Evolutionary conservation across 1,140 invertebrate species (phyloP), one percentile per base, ranked within the genome.

Genomic region (Cotesia chilonis): DNA sequence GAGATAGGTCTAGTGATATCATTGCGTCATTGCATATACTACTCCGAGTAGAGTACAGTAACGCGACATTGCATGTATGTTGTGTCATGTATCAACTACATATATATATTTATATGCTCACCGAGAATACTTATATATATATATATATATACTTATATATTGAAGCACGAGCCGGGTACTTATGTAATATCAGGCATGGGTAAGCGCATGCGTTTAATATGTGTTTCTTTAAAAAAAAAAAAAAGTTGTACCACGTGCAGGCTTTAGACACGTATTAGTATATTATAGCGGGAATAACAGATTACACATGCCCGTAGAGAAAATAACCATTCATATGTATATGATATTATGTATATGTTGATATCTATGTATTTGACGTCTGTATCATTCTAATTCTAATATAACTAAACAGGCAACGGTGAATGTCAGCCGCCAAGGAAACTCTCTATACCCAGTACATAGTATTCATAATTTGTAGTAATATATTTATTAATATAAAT

Each of bases 351-450:
- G 4, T 59, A 59, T 28, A 59, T 59, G 38, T 41, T 7, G 5
- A 9, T 47, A 47, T 47, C 6, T 47, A 47, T 7, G 10, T 47
- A 6, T 47, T 47, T 47, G 9, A 47, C 41, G 41, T 47, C 41
- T 47, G 41, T 47, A 47, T 47, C 41, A 47, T 47, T 47, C 41
- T 7, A 47, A 47, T 47, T 2, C 28, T 28, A 28, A 28, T 28
- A 28, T 28, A 28, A 28, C 28, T 28, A 9, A 59, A 59, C 57
- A 59, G 20, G 4, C 57, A 59, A 59, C 57, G 57, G 76, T 78
- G 78, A 81, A 79, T 80, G 78, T 78, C 78, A 81, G 72, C 70
- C 61, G 72, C 63, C 70, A 67, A 68, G 66, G 70, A 75, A 77
- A 69, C 72, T 67, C 17, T 59, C 17, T 28, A 59, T 59, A 14